Evolutionary conservation across 2,888 invertebrate species (phyloP).

Genomic region (Rotaria sp.): DNA sequence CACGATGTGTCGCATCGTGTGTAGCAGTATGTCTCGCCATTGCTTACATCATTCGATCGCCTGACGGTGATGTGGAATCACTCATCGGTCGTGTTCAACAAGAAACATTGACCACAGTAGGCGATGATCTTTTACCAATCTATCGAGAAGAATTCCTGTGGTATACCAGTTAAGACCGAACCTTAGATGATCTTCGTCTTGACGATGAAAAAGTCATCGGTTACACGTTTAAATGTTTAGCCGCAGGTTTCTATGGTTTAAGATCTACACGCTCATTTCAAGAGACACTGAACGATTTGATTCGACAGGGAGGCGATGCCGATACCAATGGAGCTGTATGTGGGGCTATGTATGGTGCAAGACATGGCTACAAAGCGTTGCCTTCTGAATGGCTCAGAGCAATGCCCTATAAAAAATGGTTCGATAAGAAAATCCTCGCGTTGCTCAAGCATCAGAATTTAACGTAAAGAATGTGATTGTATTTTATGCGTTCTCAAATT

Average conservation of each 20-base stretch:
- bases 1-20: neutral
- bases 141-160: neutral
- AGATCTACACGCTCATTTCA: too few species aligned
- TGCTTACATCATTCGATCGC: neutral
- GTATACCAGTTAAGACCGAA: neutral
- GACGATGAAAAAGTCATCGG: neutral
- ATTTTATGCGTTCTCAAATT: too few species aligned
- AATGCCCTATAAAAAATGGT: too few species aligned
- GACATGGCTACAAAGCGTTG: too few species aligned
- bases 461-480: too few species aligned
- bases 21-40: neutral
- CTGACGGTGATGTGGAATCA: neutral
- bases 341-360: too few species aligned
- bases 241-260: neutral
- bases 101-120: neutral
- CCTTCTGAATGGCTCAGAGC: too few species aligned
- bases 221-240: neutral
- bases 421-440: too few species aligned
- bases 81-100: neutral
- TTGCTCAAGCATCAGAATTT: too few species aligned
- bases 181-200: neutral
- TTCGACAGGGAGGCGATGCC: too few species aligned
- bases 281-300: too few species aligned
- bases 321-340: too few species aligned
- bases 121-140: neutral